Conservation (phyloP, 2,888 invertebrate genomes). For the Melinopterus prodromus region DNA sequence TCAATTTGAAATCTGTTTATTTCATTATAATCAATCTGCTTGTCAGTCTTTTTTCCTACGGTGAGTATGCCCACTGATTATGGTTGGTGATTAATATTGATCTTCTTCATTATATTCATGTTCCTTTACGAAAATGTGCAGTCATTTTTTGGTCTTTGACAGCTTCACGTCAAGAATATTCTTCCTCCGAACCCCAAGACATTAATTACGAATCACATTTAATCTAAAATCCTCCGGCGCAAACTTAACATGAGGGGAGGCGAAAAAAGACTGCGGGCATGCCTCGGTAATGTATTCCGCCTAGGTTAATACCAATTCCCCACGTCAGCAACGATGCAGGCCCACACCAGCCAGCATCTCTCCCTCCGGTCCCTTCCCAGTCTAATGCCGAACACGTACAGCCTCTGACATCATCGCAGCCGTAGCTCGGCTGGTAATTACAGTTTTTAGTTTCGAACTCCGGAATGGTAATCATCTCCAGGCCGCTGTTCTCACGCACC, state of each 20-base stretch:
- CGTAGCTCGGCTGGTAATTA: constrained; percentile 16
- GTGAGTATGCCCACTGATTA: too few relatives aligned
- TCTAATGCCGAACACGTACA: constrained; percentile 23
- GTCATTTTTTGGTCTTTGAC: neutral
- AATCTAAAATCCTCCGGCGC: neutral
- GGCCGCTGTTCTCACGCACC: constrained; percentile 24
- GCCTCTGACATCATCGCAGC: constrained; percentile 24
- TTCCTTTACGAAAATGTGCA: too few relatives aligned
- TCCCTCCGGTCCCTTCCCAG: neutral
- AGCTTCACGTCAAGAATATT: neutral
- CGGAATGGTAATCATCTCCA: constrained; percentile 26
- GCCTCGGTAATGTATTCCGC: neutral
- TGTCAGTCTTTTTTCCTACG: too few relatives aligned
- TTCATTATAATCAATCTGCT: neutral
- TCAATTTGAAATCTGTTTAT: neutral
- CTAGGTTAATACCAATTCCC: neutral
- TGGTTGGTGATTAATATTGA: too few relatives aligned
- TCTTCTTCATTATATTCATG: too few relatives aligned
- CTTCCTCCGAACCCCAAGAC: neutral
- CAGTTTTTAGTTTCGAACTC: constrained; percentile 25
- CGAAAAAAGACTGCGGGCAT: neutral
- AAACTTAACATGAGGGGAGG: neutral
- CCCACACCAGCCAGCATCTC: neutral
- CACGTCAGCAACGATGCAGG: neutral
- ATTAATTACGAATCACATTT: neutral